These are phyloP conservation scores for Oxyura jamaicensis DNA, from an alignment of 2,113 vertebrate species.

Conservation along the genomic window DNA sequence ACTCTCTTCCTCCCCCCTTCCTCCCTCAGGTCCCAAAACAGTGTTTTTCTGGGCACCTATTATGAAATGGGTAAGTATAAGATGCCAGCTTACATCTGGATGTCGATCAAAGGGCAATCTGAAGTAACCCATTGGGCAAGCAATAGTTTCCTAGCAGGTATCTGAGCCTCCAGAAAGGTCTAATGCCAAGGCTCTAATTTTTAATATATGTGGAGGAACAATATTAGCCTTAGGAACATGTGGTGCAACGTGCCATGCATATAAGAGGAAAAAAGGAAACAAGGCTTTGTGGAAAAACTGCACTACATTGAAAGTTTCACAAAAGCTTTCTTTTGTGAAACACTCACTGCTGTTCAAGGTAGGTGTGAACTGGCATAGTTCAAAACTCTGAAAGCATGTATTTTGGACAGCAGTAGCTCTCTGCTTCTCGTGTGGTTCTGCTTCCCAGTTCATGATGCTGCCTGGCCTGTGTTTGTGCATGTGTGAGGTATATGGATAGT, in stretches of 20 bases:
- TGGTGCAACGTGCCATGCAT: not conserved
- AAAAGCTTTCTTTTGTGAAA: not conserved
- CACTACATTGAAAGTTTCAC: not conserved
- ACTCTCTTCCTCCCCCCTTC: not conserved
- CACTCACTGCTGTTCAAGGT: not conserved
- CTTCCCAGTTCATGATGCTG: not conserved
- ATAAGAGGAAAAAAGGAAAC: accelerated
- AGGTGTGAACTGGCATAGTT: not conserved
- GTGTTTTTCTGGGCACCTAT: conserved; percentile 99
- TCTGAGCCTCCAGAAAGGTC: not conserved
- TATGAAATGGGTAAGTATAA: conserved; percentile 95
- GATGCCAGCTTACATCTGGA: not conserved
- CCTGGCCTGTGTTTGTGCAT: not conserved
- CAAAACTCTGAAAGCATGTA: not conserved
- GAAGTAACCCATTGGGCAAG: not conserved
- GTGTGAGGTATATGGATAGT: not conserved
- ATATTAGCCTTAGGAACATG: not conserved
- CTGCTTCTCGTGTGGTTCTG: not conserved
- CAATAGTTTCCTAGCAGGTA: not conserved
- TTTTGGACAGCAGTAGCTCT: not conserved
- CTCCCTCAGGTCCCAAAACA: conserved; percentile 91
- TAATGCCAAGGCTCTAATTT: not conserved
- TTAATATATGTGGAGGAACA: not conserved
- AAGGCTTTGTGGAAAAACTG: not conserved
- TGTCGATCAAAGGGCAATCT: not conserved